Conservation (phyloP, 1,140 invertebrate species). For the Marisa cornuarietis region DNA sequence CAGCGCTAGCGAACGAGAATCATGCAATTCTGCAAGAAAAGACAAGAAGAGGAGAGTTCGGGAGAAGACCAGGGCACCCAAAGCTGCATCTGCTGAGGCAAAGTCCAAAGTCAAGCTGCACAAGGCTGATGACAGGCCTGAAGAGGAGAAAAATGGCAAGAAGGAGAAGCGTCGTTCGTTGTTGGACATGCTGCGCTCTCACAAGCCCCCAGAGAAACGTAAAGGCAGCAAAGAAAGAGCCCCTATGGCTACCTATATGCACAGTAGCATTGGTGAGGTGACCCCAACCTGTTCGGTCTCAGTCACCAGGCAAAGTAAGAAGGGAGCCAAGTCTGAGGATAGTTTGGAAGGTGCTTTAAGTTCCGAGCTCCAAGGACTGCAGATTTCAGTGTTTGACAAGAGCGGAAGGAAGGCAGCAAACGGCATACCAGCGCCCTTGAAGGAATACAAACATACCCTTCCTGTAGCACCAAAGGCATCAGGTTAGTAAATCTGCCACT, state of each 20-base stretch:
- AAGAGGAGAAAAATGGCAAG: constrained; percentile 33
- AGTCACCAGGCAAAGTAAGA: constrained; percentile 60
- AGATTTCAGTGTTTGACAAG: constrained; percentile 47
- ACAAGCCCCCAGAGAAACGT: constrained; percentile 46
- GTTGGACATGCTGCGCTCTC: constrained; percentile 50
- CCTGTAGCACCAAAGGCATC: constrained; percentile 53
- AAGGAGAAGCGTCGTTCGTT: constrained; percentile 52
- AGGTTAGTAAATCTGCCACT: constrained; percentile 36
- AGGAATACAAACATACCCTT: constrained; percentile 9
- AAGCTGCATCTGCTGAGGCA: constrained; percentile 7
- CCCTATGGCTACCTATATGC: constrained; percentile 27
- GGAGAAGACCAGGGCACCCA: constrained; percentile 13
- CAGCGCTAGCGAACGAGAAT: constrained; percentile 23
- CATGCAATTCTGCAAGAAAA: constrained; percentile 10
- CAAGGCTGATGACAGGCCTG: constrained; percentile 4
- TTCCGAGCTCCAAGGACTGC: constrained; percentile 45
- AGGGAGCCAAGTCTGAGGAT: constrained; percentile 35
- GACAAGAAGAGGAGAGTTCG: constrained; percentile 34
- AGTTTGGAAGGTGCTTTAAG: constrained; percentile 41
- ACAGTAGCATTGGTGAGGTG: constrained; percentile 13
- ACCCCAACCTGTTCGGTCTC: constrained; percentile 4
- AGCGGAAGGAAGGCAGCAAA: constrained; percentile 26
- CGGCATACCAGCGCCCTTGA: not conserved
- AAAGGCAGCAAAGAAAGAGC: constrained; percentile 22
- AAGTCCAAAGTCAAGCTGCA: constrained; percentile 17